These are phyloP conservation scores for Ophiothrix spiculata DNA, from an alignment of 35 echinoderm and acorn worm genomes.

Conservation along the genomic window DNA sequence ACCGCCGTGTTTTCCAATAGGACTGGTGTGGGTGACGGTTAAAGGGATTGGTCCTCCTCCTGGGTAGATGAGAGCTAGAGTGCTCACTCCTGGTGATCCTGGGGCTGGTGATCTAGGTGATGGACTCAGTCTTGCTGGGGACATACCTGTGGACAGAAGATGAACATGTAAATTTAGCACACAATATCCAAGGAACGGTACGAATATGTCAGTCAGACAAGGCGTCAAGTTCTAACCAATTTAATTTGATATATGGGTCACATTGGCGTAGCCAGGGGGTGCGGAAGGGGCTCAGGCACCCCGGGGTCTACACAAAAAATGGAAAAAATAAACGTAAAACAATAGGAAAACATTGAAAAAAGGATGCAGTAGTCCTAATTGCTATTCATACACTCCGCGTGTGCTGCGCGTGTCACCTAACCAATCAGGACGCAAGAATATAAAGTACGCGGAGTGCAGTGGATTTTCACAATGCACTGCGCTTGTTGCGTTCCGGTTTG, in stretches of 20 bases:
- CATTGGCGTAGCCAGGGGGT: no score
- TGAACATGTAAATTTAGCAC: background rate
- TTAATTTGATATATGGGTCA: background rate
- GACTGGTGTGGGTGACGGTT: slow-evolving; percentile 20
- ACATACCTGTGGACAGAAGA: background rate
- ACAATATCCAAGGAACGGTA: background rate
- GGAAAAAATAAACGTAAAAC: no score
- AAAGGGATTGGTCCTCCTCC: slow-evolving; percentile 7
- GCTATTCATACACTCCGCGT: no score
- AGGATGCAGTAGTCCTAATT: no score
- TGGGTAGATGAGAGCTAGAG: background rate
- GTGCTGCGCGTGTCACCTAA: no score
- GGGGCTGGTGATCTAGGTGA: background rate
- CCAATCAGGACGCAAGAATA: no score
- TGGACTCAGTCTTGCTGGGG: background rate
- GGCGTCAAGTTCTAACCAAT: background rate
- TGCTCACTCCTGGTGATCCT: background rate
- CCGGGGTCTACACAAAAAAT: no score
- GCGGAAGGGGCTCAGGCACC: no score
- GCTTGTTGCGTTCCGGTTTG: no score
- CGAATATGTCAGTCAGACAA: background rate
- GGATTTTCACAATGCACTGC: no score
- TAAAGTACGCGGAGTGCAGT: no score
- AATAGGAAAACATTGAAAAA: no score
- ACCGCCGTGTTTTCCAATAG: slow-evolving; percentile 29